Conservation (phyloP, 1,140 invertebrate species). For the Megalopta genalis region DNA sequence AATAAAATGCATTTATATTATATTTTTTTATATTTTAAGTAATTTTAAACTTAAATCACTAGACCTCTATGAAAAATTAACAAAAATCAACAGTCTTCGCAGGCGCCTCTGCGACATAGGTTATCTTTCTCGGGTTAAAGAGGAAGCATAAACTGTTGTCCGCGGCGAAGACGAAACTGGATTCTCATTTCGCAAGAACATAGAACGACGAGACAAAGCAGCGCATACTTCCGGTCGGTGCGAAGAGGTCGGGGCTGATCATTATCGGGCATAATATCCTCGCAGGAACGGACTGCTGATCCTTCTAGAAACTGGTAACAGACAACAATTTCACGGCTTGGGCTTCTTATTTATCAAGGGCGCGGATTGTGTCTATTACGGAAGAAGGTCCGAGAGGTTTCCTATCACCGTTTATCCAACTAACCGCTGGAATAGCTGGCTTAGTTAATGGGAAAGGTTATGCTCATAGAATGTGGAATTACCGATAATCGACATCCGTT, state of each 20-base stretch:
- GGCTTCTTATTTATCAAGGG: background rate
- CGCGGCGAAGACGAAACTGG: background rate
- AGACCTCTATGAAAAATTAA: too few relatives aligned
- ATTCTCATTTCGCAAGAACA: conserved; percentile 14
- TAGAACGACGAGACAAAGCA: background rate
- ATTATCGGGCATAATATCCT: conserved; percentile 35
- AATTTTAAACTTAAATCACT: too few relatives aligned
- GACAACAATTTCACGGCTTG: background rate
- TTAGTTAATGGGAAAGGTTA: too few relatives aligned
- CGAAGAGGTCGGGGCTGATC: conserved; percentile 23
- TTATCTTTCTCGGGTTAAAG: too few relatives aligned
- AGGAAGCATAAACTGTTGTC: background rate
- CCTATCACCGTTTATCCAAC: background rate
- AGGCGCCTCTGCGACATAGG: too few relatives aligned
- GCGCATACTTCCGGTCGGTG: background rate
- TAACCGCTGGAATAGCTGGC: background rate
- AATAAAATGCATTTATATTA: too few relatives aligned
- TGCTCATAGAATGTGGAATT: too few relatives aligned
- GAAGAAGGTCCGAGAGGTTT: background rate
- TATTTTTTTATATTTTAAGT: too few relatives aligned
- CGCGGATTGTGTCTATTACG: background rate
- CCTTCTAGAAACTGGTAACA: background rate
- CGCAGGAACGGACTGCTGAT: conserved; percentile 15
- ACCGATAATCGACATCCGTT: too few relatives aligned
- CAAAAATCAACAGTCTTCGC: too few relatives aligned